A percentile compares a stretch with the other conserved stretches of the same genome.
phyloP scores from a whole-genome alignment of 1,140 invertebrate species.

The Microplitis demolitor region DNA sequence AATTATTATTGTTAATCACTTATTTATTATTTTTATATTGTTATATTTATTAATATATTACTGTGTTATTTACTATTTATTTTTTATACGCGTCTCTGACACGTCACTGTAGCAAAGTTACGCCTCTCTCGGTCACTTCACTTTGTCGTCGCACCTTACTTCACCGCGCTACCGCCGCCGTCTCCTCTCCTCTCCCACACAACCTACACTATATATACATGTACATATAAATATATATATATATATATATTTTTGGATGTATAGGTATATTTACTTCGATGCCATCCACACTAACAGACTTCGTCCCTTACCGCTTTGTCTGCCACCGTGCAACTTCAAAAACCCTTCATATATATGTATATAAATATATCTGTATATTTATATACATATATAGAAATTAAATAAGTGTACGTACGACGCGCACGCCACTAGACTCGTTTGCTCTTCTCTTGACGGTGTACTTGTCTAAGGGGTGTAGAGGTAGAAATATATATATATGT shows the following conservation, averaged over 20 bases:
- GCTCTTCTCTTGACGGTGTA: not conserved
- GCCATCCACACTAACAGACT: too few relatives aligned
- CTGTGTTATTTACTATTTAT: not conserved
- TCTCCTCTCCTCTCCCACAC: not conserved
- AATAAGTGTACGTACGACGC: not conserved
- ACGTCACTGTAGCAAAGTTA: slow-evolving; percentile 22
- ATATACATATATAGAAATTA: not conserved
- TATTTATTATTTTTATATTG: not conserved
- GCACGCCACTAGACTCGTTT: slow-evolving; percentile 2
- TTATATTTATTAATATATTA: not conserved
- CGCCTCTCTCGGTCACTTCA: slow-evolving; percentile 37
- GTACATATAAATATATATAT: not conserved
- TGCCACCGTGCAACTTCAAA: not conserved
- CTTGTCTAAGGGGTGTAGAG: not conserved
- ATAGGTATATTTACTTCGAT: not conserved
- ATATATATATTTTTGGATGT: not conserved
- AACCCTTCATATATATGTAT: not conserved
- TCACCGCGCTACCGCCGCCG: slow-evolving; percentile 23
- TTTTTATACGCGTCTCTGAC: slow-evolving; percentile 20
- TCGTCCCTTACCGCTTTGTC: not conserved
- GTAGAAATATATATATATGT: not conserved
- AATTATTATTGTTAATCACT: not conserved
- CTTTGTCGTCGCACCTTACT: slow-evolving; percentile 35
- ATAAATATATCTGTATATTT: too few relatives aligned
- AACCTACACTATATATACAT: not conserved